Conservation (phyloP, 2,113 vertebrate species). For the Nibea coibor region DNA sequence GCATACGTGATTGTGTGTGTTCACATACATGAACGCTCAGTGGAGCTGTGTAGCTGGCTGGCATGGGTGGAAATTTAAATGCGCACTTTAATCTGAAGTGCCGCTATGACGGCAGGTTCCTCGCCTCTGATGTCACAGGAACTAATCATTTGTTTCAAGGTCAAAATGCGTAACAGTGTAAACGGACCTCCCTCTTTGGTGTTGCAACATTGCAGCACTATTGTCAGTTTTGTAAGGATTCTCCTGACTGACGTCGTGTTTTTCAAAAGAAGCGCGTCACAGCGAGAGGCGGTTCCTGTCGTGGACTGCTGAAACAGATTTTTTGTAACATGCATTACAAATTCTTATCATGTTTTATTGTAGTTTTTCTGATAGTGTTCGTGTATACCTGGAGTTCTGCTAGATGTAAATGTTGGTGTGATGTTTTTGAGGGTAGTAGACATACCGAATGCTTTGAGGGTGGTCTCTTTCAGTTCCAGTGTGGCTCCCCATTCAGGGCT, state of each 20-base stretch:
- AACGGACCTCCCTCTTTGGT: not conserved
- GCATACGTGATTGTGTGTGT: conserved; percentile 28
- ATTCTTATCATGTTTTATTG: too few species aligned
- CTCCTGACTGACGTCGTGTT: conserved; percentile 14
- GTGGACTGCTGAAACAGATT: not conserved
- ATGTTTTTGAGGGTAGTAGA: not conserved
- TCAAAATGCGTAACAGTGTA: conserved; percentile 23
- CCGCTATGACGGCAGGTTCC: conserved; percentile 14
- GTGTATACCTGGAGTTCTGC: not conserved
- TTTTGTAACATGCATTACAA: too few species aligned
- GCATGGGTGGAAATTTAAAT: conserved; percentile 43
- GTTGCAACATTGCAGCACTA: conserved; percentile 23
- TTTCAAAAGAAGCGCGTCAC: conserved; percentile 11
- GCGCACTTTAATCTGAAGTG: conserved; percentile 26
- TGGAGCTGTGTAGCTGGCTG: not conserved
- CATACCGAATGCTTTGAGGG: not conserved
- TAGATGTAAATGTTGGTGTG: not conserved
- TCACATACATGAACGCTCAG: conserved; percentile 54
- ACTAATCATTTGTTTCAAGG: conserved; percentile 36
- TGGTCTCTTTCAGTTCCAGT: conserved; percentile 5
- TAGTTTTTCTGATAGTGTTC: not conserved
- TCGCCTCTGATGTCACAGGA: conserved; percentile 13
- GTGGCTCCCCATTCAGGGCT: not conserved
- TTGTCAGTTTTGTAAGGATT: conserved; percentile 33
- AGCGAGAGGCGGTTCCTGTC: conserved; percentile 12